These are phyloP conservation scores for Lasioglossum baleicum DNA, from an alignment of 1,140 invertebrate genomes.

Conservation along the genomic window DNA sequence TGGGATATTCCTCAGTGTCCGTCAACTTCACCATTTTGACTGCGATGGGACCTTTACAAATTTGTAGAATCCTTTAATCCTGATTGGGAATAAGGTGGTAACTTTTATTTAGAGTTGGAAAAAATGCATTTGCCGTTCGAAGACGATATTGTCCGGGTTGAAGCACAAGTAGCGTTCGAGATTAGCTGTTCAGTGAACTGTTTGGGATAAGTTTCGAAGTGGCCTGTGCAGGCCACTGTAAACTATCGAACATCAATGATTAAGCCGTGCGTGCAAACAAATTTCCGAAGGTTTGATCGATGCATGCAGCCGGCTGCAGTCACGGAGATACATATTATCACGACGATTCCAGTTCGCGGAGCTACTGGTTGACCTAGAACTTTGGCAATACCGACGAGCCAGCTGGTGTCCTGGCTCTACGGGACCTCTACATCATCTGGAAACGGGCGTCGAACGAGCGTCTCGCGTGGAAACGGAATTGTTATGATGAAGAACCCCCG, in stretches of 20 bases:
- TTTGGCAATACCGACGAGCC: conserved; percentile 33
- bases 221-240: background rate
- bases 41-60: no score
- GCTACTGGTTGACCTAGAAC: conserved; percentile 46
- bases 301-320: conserved; percentile 22
- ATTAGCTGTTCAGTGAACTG: background rate
- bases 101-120: no score
- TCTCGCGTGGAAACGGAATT: background rate
- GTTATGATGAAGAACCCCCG: background rate
- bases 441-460: background rate
- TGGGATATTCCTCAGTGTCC: background rate
- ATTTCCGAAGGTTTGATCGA: conserved; percentile 20
- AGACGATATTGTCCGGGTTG: background rate
- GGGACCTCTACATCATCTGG: conserved; percentile 42
- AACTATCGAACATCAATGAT: conserved; percentile 12
- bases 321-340: conserved; percentile 23
- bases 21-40: no score
- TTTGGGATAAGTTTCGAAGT: background rate
- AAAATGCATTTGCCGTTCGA: no score
- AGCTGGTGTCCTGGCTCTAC: conserved; percentile 47
- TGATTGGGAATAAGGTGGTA: no score
- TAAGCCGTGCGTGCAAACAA: background rate
- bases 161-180: background rate
- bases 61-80: no score
- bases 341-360: conserved; percentile 29